These are phyloP conservation scores for Dendrocincla tyrannina DNA, from an alignment of 2,797 vertebrate genomes.

Conservation along the genomic window DNA sequence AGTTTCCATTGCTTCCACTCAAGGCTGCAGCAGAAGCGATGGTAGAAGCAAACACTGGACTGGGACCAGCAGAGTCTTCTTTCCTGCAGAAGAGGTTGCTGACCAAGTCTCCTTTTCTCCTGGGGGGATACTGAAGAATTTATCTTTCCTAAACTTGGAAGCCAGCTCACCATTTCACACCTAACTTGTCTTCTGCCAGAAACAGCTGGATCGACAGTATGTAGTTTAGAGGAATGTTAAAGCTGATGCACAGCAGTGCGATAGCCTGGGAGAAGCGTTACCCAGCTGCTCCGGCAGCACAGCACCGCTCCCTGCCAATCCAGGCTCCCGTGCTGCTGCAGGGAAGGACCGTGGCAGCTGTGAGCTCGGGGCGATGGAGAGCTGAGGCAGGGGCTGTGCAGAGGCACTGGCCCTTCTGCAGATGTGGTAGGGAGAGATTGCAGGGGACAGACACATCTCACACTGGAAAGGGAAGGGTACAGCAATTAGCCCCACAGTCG, in stretches of 20 bases:
- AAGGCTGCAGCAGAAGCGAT: not conserved
- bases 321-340: not conserved
- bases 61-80: not conserved
- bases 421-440: not conserved
- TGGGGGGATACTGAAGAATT: not conserved
- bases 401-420: not conserved
- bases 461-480: not conserved
- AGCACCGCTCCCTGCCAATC: not conserved
- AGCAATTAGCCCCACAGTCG: not conserved
- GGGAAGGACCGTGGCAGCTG: not conserved
- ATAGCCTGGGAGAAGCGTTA: not conserved
- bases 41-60: not conserved
- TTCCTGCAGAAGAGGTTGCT: not conserved
- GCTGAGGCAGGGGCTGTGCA: not conserved
- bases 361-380: not conserved
- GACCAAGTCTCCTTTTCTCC: not conserved
- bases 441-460: not conserved
- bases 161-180: conserved; percentile 17
- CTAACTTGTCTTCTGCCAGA: not conserved
- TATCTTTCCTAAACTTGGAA: not conserved
- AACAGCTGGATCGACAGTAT: not conserved
- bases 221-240: not conserved
- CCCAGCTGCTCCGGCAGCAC: conserved; percentile 9
- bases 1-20: not conserved
- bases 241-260: not conserved